A percentile compares a stretch with the other conserved stretches of the same genome.
These are phyloP conservation scores for Capreolus pygargus DNA, from an alignment of 2,113 vertebrate species.

Conservation along the genomic window DNA sequence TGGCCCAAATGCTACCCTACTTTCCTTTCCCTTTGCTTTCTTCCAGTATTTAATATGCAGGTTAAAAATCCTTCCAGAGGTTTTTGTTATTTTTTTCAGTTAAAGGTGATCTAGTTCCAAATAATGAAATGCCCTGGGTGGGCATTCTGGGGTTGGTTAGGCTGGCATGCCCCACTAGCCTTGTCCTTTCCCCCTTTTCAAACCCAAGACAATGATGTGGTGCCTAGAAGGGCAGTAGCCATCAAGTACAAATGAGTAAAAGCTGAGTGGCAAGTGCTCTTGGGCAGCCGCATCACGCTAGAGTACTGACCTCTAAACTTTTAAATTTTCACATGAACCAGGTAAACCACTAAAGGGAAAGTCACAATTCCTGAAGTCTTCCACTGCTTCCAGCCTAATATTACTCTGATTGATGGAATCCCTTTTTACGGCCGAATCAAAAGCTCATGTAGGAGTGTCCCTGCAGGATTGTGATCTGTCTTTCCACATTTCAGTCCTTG, in stretches of 20 bases:
- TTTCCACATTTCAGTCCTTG: not conserved
- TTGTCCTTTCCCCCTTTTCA: not conserved
- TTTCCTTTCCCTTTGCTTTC: not conserved
- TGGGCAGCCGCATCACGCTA: not conserved
- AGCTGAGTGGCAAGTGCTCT: not conserved
- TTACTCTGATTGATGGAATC: not conserved
- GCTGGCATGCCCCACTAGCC: not conserved
- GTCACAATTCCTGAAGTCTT: not conserved
- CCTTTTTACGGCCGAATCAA: not conserved
- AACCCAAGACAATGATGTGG: not conserved
- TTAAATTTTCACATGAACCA: not conserved
- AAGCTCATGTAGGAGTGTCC: not conserved
- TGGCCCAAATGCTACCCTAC: not conserved
- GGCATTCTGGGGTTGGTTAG: not conserved
- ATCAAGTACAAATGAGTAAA: not conserved
- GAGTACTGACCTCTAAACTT: not conserved
- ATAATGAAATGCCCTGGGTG: not conserved
- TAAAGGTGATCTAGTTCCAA: not conserved
- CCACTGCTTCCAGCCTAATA: not conserved
- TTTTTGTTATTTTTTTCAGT: not conserved
- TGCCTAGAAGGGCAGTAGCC: not conserved
- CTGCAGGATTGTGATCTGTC: not conserved
- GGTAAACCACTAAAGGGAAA: slow-evolving; percentile 11
- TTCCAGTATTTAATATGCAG: not conserved
- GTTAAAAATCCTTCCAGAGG: not conserved